Conservation (phyloP, 2,888 invertebrate species). For the Nemurella pictetii region DNA sequence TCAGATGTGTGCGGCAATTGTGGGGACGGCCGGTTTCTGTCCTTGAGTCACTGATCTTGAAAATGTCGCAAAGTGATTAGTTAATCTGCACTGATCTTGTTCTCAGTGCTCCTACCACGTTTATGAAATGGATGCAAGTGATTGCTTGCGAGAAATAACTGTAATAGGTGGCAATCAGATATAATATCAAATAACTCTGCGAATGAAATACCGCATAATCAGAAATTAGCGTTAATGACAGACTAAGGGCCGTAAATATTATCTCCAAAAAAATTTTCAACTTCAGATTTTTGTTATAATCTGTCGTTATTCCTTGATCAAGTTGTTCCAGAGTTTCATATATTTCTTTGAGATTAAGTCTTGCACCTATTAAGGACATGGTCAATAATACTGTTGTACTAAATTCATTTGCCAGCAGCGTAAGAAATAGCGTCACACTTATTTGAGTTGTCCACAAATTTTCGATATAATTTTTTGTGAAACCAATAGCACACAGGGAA, state of each 20-base stretch:
- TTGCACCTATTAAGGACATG: background rate
- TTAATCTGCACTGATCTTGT: background rate
- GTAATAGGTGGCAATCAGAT: background rate
- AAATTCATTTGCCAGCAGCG: background rate
- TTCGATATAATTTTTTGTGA: background rate
- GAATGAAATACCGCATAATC: no score
- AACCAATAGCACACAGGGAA: background rate
- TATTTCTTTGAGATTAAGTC: background rate
- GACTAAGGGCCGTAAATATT: background rate
- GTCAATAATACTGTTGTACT: background rate
- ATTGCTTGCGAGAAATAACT: background rate
- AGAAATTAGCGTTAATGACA: background rate
- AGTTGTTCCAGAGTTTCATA: background rate
- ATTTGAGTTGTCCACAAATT: background rate
- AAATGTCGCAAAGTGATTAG: background rate
- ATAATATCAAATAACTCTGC: no score
- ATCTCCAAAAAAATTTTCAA: background rate
- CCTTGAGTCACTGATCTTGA: background rate
- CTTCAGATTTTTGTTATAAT: background rate
- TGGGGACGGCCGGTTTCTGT: background rate
- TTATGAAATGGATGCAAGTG: background rate
- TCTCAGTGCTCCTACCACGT: background rate
- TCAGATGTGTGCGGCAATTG: background rate
- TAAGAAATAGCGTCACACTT: background rate
- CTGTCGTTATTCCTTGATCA: background rate